Evolutionary conservation across 37 sponge, comb jelly and placozoan species (phyloP).

Genomic region (Eunapius fragilis): DNA sequence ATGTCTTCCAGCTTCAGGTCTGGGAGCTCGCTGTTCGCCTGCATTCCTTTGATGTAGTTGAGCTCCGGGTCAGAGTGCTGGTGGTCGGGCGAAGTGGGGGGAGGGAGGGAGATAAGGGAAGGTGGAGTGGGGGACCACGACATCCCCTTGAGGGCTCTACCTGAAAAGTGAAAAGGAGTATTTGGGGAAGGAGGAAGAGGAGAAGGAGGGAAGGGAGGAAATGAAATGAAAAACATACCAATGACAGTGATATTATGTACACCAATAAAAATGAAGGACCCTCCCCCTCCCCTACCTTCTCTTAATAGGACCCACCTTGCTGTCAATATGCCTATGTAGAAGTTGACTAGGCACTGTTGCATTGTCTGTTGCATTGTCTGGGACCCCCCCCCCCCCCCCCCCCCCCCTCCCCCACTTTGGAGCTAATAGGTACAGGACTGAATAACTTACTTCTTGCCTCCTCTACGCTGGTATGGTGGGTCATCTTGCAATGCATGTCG

Average conservation of each 20-base stretch:
- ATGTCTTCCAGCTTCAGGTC: conserved; percentile 46
- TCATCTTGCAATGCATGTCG: conserved; percentile 40
- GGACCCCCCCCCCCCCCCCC: too few species aligned
- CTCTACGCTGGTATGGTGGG: conserved; percentile 21
- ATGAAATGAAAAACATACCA: not conserved
- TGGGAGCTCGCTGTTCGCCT: conserved; percentile 38
- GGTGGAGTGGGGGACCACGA: not conserved
- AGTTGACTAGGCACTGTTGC: too few species aligned
- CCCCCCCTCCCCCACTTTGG: not conserved
- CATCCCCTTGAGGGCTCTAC: not conserved
- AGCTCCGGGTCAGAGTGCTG: not conserved
- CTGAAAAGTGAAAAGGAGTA: not conserved
- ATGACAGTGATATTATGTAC: too few species aligned
- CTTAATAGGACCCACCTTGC: too few species aligned
- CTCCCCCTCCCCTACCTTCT: too few species aligned
- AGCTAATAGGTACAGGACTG: not conserved
- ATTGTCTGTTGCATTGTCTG: too few species aligned
- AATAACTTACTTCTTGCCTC: conserved; percentile 4
- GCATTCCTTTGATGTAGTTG: not conserved
- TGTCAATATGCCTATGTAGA: too few species aligned
- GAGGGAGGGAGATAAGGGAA: not conserved
- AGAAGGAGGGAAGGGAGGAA: not conserved
- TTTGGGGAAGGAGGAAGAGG: not conserved
- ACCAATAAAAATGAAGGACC: too few species aligned
- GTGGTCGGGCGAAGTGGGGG: conserved; percentile 4